Evolutionary conservation across 2,888 invertebrate genomes (phyloP), one percentile per base, ranked within the genome.

Genomic region (Heliconius aoede): DNA sequence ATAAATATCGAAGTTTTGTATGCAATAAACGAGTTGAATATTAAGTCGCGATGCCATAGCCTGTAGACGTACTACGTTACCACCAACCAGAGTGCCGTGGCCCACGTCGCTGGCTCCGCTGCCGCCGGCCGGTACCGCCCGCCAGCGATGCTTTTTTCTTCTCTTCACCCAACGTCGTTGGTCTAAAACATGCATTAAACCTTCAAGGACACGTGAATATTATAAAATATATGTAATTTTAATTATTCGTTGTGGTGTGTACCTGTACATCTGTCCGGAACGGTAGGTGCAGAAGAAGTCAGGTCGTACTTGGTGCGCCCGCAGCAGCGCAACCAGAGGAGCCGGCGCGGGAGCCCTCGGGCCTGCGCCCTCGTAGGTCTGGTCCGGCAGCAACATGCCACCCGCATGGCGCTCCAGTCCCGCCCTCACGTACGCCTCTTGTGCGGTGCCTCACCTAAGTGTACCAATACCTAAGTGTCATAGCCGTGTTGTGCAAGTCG

Each of bases 381-480:
- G 96, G 94, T 97, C 97, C 84, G 97, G 97, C 92, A 96, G 95
- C 94, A 97, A 95, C 96, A 95, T 99, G 98, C 78, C 87, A 83
- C 84, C 78, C 80, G 84, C 86, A 82, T 83, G 74, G 79, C 83
- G 81, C 84, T 80, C 79, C 76, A 80, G 80, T 76, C 73, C 72
- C 79, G 72, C 80, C 75, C 78, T 72, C n/a, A n/a, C n/a, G n/a
- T 74, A 78, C 65, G 32, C 32, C 32, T 32, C 3, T 32, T 8
- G 32, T 32, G 32, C 32, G n/a, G n/a, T n/a, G n/a, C n/a, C n/a
- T n/a, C n/a, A n/a, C n/a, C n/a, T n/a, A n/a, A n/a, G n/a, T n/a
- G n/a, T n/a, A n/a, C n/a, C n/a, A n/a, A n/a, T n/a, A 11, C 32
- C 32, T 13, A 40, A 13, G 46, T 46, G 18, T 46, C 18, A 46